Evolutionary conservation across 2,797 vertebrate genomes (phyloP), one percentile per base, ranked within the genome.

Genomic region (Heteromormyrus szaboi): DNA sequence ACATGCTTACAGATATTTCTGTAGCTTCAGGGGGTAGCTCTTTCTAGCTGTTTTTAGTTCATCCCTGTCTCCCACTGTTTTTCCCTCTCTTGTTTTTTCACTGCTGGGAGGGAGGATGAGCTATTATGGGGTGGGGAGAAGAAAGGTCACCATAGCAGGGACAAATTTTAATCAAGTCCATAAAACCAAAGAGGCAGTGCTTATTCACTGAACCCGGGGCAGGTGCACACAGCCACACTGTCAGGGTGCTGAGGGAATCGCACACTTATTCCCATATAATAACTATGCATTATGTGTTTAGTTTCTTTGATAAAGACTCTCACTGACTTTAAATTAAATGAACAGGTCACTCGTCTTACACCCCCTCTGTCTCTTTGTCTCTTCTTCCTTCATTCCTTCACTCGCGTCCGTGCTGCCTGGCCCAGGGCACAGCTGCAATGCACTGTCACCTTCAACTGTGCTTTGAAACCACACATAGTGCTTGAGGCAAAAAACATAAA

Each of bases 31-130:
- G 93, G 19, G 7, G 90, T 90, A 92, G 87, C 90, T 89, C 91
- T 92, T 92, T 91, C 91, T 91, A 90, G 90, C 91, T 92, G 90
- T 92, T 90, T 56, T 92, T 93, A 92, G 89, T 91, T 92, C 91
- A 91, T 91, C 90, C 89, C 90, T 92, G 90, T 92, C 92, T 91
- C 91, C 90, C 91, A 90, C 90, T 89, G 90, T 88, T 62, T 22
- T 22, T 62, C 59, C n/a, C n/a, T 62, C 59, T 62, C n/a, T 88
- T 90, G 87, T 85, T 79, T 84, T 84, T 22, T 89, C 81, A 41
- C 72, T 62, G 87, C 59, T 72, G 51, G n/a, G 29, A 59, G 41
- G 65, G 87, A 44, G 62, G 65, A 25, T 44, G 37, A 25, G 62
- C 12, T 25, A 25, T 62, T 62, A 62, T 25, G 54, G 54, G 54